These are phyloP conservation scores for Syrmaticus mikado DNA, from an alignment of 2,113 vertebrate species.

Conservation along the genomic window DNA sequence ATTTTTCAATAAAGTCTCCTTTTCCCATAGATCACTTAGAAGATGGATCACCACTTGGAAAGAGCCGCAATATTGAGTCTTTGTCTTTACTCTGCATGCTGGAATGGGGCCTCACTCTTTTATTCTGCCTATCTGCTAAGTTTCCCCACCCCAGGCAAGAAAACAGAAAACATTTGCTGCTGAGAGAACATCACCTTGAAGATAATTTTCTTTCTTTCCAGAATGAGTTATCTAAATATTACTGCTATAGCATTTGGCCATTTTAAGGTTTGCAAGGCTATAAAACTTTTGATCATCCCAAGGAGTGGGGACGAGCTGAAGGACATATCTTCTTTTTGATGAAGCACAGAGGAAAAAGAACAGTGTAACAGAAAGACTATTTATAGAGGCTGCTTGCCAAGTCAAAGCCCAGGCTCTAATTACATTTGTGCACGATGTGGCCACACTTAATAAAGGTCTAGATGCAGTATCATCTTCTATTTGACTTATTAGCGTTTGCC, in stretches of 20 bases:
- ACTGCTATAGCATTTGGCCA: background rate
- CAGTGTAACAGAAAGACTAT: background rate
- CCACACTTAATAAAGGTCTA: background rate
- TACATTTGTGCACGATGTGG: background rate
- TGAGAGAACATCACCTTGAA: conserved; percentile 24
- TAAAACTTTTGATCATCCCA: conserved; percentile 28
- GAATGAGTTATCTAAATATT: conserved; percentile 9
- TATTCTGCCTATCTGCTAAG: background rate
- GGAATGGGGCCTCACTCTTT: background rate
- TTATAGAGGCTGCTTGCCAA: conserved; percentile 46
- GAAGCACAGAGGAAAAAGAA: background rate
- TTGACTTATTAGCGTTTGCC: background rate
- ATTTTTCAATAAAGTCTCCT: background rate
- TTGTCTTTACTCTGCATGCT: background rate
- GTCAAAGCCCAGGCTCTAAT: conserved; percentile 13
- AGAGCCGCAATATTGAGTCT: accelerated
- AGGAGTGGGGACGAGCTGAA: conserved; percentile 21
- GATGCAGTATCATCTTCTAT: background rate
- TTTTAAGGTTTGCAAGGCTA: conserved; percentile 12
- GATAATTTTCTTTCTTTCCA: background rate
- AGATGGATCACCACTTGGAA: background rate
- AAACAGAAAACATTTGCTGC: background rate
- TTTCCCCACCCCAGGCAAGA: background rate
- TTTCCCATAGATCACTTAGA: background rate
- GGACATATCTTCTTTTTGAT: conserved; percentile 9